phyloP scores from a whole-genome alignment of 2,113 vertebrate species.

The Siniperca knerii region DNA sequence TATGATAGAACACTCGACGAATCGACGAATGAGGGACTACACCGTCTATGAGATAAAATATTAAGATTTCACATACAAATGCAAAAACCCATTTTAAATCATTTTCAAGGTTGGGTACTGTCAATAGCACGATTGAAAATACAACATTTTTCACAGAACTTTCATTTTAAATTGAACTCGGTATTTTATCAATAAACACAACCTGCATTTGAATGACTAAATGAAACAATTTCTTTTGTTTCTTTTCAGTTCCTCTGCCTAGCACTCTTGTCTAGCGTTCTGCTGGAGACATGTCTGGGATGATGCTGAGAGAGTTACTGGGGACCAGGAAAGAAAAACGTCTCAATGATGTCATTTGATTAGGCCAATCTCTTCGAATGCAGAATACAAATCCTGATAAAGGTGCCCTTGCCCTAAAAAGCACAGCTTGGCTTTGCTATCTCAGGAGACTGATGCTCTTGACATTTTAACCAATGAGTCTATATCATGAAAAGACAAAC shows the following conservation, averaged over 20 bases:
- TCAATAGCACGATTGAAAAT: background rate
- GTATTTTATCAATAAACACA: background rate
- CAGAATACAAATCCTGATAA: slow-evolving; percentile 57
- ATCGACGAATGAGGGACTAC: no score
- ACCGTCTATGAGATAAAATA: background rate
- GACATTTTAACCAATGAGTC: slow-evolving; percentile 70
- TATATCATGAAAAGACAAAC: slow-evolving; percentile 55
- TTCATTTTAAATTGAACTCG: background rate
- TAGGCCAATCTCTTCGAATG: slow-evolving; percentile 17
- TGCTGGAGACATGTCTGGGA: background rate
- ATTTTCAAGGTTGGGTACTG: background rate
- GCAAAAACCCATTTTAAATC: background rate
- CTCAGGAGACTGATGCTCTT: slow-evolving; percentile 62
- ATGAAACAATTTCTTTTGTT: background rate
- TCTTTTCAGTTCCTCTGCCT: background rate
- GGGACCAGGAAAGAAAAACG: background rate
- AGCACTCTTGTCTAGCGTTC: background rate
- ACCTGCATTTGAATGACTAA: background rate
- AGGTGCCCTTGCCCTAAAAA: slow-evolving; percentile 69
- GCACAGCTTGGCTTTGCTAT: slow-evolving; percentile 30
- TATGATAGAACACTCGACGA: no score
- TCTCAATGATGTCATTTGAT: slow-evolving; percentile 45
- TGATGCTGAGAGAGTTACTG: background rate
- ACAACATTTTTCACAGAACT: background rate
- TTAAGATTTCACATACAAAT: background rate